Evolutionary conservation across 2,888 invertebrate genomes (phyloP).

Genomic region (Baronia brevicornis): DNA sequence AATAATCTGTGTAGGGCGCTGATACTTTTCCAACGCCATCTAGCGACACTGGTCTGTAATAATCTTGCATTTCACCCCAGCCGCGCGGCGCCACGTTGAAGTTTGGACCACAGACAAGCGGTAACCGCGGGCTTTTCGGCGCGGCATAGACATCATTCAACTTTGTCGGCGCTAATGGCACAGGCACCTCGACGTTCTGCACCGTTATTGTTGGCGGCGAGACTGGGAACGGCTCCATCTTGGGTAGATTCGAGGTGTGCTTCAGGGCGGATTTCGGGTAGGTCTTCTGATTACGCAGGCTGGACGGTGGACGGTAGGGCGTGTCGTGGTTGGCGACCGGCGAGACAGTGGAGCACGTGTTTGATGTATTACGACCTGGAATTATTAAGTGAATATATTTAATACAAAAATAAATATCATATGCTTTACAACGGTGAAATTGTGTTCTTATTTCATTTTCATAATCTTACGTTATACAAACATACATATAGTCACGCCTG

Average conservation of each 20-base stretch:
- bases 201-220: conserved; percentile 50
- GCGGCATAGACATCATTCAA: conserved; percentile 65
- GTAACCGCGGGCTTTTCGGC: conserved; percentile 55
- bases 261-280: conserved; percentile 65
- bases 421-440: no score
- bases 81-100: conserved; percentile 91
- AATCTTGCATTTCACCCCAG: conserved; percentile 82
- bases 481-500: no score
- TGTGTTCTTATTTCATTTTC: no score
- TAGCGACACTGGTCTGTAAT: conserved; percentile 84
- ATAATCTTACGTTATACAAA: background rate
- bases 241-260: conserved; percentile 51
- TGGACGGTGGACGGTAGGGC: conserved; percentile 68
- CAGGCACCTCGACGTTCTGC: conserved; percentile 48
- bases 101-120: conserved; percentile 73
- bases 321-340: conserved; percentile 68
- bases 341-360: conserved; percentile 56
- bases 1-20: conserved; percentile 70
- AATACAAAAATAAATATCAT: background rate
- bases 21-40: conserved; percentile 64
- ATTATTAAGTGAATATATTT: conserved; percentile 13
- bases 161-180: conserved; percentile 63
- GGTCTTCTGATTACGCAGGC: conserved; percentile 62
- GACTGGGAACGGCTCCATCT: conserved; percentile 67
- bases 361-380: conserved; percentile 70